These are phyloP conservation scores for Proterorhinus semilunaris DNA, from an alignment of 2,113 vertebrate species.

Conservation along the genomic window DNA sequence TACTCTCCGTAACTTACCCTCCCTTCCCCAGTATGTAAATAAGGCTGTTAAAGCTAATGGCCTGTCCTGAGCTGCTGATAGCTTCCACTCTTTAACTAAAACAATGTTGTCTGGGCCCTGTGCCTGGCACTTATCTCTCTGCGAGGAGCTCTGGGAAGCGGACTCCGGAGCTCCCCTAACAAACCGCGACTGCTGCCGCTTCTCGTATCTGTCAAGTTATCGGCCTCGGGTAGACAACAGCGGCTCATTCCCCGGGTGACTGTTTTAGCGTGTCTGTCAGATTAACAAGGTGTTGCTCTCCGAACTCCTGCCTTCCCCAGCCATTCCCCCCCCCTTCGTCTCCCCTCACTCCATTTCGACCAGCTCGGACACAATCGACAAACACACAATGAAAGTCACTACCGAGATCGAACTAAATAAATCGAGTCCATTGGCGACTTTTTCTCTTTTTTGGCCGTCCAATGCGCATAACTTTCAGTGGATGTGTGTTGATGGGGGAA, in stretches of 20 bases:
- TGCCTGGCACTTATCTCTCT: conserved; percentile 26
- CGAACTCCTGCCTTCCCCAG: conserved; percentile 14
- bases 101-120: conserved; percentile 8
- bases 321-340: conserved; percentile 2
- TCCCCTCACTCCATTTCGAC: conserved; percentile 24
- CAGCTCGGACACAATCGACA: not conserved
- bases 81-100: conserved; percentile 9
- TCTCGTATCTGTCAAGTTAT: conserved; percentile 50
- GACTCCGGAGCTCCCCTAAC: conserved; percentile 34
- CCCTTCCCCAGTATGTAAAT: conserved; percentile 14
- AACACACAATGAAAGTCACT: no score
- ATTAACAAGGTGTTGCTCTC: conserved; percentile 62
- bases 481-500: not conserved
- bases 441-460: no score
- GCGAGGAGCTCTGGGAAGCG: conserved; percentile 26
- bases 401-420: no score
- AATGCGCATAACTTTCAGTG: not conserved
- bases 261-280: conserved; percentile 58
- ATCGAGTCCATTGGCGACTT: no score
- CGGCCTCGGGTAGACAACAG: conserved; percentile 38
- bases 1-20: no score
- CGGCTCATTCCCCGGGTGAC: conserved; percentile 48
- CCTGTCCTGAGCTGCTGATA: not conserved
- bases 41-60: conserved; percentile 2
- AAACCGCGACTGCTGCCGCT: conserved; percentile 40